Conservation (phyloP, 2,888 invertebrate genomes). For the Chirona hameri region DNA sequence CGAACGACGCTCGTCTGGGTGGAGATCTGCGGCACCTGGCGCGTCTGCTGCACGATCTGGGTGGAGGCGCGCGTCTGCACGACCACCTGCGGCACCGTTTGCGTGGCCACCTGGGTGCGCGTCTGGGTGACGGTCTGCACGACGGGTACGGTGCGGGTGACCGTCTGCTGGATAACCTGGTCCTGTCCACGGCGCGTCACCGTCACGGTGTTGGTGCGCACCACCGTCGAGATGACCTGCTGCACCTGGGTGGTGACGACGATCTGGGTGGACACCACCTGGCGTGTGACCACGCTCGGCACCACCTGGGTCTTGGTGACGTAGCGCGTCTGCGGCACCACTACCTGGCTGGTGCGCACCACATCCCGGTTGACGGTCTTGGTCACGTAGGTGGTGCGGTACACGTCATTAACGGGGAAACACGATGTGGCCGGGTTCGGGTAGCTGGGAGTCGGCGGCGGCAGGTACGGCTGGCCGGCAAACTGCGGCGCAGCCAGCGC, state of each 20-base stretch:
- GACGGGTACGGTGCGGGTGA: neutral
- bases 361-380: neutral
- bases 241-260: neutral
- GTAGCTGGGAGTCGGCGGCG: neutral
- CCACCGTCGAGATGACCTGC: neutral
- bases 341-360: neutral
- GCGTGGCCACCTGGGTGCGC: neutral
- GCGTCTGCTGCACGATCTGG: slow-evolving; percentile 33
- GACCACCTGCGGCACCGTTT: slow-evolving; percentile 26
- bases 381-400: neutral
- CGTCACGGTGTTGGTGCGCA: neutral
- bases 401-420: neutral
- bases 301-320: neutral
- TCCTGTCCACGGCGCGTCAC: neutral
- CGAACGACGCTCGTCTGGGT: slow-evolving; percentile 33
- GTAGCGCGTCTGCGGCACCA: neutral
- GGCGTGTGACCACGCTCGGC: neutral
- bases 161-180: neutral
- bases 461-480: neutral
- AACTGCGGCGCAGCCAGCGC: neutral
- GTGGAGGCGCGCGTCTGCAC: slow-evolving; percentile 35
- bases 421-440: neutral
- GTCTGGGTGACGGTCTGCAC: neutral
- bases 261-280: neutral
- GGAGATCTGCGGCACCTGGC: slow-evolving; percentile 35